Evolutionary conservation across 2,888 invertebrate species (phyloP).

Genomic region (Clunio marinus): DNA sequence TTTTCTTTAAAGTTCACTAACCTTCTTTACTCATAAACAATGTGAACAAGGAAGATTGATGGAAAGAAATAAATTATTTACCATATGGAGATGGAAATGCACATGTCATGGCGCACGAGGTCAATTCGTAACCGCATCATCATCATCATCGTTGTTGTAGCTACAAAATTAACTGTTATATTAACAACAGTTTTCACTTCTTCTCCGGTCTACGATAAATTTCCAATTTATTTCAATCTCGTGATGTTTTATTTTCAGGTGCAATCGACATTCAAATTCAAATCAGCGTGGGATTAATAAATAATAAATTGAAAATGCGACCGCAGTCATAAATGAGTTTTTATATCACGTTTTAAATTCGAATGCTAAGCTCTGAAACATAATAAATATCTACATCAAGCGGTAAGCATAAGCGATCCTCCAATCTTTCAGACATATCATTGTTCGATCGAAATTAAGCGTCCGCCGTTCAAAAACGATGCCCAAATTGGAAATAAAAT

Average conservation of each 20-base stretch:
- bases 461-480: too few species aligned
- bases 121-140: neutral
- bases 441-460: too few species aligned
- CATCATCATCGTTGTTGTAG: too few species aligned
- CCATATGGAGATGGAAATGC: conserved; percentile 4
- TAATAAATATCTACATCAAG: neutral
- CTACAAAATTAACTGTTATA: conserved; percentile 10
- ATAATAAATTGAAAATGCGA: conserved; percentile 18
- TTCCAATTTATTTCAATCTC: too few species aligned
- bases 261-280: neutral
- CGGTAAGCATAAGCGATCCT: conserved; percentile 8
- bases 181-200: neutral
- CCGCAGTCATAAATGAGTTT: neutral
- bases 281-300: conserved; percentile 16
- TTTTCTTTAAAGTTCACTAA: neutral
- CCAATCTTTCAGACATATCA: too few species aligned
- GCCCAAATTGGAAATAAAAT: too few species aligned
- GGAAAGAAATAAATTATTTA: neutral
- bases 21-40: neutral
- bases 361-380: neutral
- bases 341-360: conserved; percentile 9
- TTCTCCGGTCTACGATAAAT: neutral
- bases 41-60: neutral
- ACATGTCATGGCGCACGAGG: conserved; percentile 13
- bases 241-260: conserved; percentile 12